Evolutionary conservation across 2,113 vertebrate genomes (phyloP), one percentile per base, ranked within the genome.

Genomic region (Asarcornis scutulata): DNA sequence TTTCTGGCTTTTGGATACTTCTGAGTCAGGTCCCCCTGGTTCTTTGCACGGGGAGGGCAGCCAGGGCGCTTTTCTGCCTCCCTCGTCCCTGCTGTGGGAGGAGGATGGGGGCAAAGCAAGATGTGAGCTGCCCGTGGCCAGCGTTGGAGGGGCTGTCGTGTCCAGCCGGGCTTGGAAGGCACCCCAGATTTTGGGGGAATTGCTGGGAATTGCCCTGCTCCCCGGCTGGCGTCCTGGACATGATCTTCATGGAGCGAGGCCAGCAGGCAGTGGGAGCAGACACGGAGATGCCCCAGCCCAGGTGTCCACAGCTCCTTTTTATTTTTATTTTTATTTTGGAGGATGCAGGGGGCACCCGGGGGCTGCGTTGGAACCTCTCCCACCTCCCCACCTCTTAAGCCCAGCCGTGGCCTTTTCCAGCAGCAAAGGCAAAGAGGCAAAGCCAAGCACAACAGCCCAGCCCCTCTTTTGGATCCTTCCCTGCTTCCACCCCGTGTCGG

Each of bases 381-480:
- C n/a, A 4, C 17, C 56, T 20, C 5, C 15, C 3, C 18, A n/a
- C 11, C 56, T n/a, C 58, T 3, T 3, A 6, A 76, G 60, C 53
- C 75, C 63, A 23, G 62, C 83, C 44, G 68, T 83, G 64, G 60
- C 25, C 59, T 75, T 42, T 68, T 56, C 71, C 93, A 82, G 77
- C 91, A 59, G 88, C 56, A 21, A 18, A 23, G 38, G 69, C 42
- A 60, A 91, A 56, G 76, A 86, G 73, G 42, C 91, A 96, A 83
- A 96, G 93, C 95, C 95, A 44, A 88, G 79, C 85, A 83, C 88
- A 95, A 29, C 68, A 75, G 31, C 11, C 79, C 58, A 7, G 73
- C 16, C 36, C 46, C 32, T 26, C n/a, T 2, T 68, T 42, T 74
- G 6, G 62, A 38, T 55, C 64, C 34, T 80, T 64, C 42, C n/a